These are phyloP conservation scores for Nyctibius bracteatus DNA, from an alignment of 2,113 vertebrate species.

Conservation along the genomic window DNA sequence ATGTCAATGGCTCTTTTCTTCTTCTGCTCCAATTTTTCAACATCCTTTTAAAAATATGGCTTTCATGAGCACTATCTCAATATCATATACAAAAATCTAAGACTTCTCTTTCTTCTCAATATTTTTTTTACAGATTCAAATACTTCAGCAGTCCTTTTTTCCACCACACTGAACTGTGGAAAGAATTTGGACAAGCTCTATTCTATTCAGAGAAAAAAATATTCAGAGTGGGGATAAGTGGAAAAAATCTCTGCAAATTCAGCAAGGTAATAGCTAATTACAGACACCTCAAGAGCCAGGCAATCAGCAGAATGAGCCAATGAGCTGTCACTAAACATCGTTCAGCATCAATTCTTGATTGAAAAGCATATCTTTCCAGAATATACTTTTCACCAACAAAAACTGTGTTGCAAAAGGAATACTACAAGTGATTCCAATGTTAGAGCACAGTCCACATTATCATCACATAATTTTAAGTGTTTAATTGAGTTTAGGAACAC, in stretches of 20 bases:
- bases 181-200: neutral
- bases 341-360: neutral
- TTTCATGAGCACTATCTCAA: neutral
- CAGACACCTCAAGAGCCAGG: neutral
- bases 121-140: neutral
- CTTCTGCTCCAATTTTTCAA: neutral
- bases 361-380: neutral
- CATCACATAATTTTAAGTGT: neutral
- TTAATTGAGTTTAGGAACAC: neutral
- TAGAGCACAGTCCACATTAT: neutral
- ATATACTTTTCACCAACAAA: neutral
- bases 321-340: neutral
- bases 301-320: neutral
- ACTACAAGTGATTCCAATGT: neutral
- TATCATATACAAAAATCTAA: neutral
- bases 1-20: neutral
- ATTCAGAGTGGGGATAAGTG: neutral
- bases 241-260: neutral
- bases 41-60: neutral
- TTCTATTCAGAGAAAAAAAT: neutral
- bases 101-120: neutral
- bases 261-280: neutral
- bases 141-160: neutral
- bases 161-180: neutral
- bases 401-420: neutral